Conservation (phyloP, 37 sponge, comb jelly and placozoan species). For the Cliona cf. orientalis region DNA sequence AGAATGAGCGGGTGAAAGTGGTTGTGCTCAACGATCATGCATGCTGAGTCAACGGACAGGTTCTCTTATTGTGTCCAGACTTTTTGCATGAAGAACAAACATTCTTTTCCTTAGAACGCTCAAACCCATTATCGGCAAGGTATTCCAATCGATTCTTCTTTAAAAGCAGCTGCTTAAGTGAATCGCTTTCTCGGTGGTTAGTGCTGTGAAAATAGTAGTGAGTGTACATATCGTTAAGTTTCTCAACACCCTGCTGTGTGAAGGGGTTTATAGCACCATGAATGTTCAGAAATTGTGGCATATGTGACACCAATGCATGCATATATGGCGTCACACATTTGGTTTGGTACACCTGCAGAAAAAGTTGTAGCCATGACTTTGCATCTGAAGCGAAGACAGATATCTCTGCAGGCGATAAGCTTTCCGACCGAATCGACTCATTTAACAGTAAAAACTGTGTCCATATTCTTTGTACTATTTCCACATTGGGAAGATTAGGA, state of each 20-base stretch:
- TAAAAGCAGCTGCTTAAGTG: slow-evolving; percentile 16
- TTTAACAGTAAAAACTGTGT: not conserved
- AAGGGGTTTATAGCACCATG: not conserved
- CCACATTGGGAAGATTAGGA: not conserved
- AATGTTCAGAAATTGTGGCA: slow-evolving; percentile 1
- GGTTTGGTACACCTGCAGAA: slow-evolving; percentile 8
- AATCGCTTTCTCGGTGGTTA: slow-evolving; percentile 7
- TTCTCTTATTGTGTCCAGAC: slow-evolving; percentile 9
- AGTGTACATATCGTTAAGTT: slow-evolving; percentile 10
- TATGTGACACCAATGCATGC: not conserved
- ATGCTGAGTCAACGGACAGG: not conserved
- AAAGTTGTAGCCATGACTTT: not conserved
- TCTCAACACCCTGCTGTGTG: slow-evolving; percentile 30
- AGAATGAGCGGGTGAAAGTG: too few species aligned
- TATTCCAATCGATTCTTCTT: slow-evolving; percentile 22
- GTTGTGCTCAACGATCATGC: too few species aligned
- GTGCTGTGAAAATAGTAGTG: slow-evolving; percentile 3
- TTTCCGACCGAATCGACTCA: not conserved
- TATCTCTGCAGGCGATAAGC: not conserved
- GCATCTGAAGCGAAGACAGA: not conserved
- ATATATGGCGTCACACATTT: slow-evolving; percentile 9
- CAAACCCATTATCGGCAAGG: not conserved
- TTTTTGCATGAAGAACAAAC: not conserved
- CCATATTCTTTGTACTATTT: slow-evolving; percentile 7
- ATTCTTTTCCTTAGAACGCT: not conserved